phyloP scores from a whole-genome alignment of 2,888 invertebrate species.

The Torymus aiolomorphi region DNA sequence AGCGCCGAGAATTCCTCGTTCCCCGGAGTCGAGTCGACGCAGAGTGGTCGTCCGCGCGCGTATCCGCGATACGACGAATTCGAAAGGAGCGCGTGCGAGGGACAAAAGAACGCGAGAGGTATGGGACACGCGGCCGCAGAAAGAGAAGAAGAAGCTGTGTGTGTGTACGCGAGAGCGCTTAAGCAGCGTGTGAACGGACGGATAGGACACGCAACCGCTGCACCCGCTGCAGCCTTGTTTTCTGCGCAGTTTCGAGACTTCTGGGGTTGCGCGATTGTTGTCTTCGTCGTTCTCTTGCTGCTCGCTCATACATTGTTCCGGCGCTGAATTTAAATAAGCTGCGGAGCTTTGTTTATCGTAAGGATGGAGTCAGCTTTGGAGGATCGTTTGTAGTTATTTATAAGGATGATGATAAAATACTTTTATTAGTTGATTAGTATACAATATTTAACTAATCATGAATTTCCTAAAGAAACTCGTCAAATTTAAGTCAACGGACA shows the following conservation, averaged over 20 bases:
- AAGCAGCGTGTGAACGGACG: slow-evolving; percentile 28
- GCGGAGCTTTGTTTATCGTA: no score
- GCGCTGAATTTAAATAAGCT: no score
- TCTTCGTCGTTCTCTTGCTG: not conserved
- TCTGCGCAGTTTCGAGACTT: not conserved
- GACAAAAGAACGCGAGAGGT: slow-evolving; percentile 19
- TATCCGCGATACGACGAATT: slow-evolving; percentile 41
- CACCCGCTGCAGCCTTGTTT: not conserved
- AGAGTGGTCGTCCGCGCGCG: slow-evolving; percentile 3
- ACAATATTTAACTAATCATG: no score
- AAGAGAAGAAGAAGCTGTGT: slow-evolving; percentile 12
- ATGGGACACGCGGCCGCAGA: slow-evolving; percentile 24
- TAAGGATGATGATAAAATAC: no score
- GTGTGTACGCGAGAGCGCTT: no score
- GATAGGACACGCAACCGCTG: slow-evolving; percentile 21
- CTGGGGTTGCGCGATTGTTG: not conserved
- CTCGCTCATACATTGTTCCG: not conserved
- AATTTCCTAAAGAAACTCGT: no score
- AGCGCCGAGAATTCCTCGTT: slow-evolving; percentile 66
- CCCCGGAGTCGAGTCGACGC: slow-evolving; percentile 14
- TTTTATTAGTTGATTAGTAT: no score
- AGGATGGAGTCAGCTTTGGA: no score
- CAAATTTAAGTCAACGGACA: no score
- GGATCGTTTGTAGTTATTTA: no score
- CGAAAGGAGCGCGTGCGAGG: slow-evolving; percentile 11